A percentile compares a stretch with the other conserved stretches of the same genome.
phyloP scores from a whole-genome alignment of 2,888 invertebrate genomes.

The Proisotoma minuta region DNA sequence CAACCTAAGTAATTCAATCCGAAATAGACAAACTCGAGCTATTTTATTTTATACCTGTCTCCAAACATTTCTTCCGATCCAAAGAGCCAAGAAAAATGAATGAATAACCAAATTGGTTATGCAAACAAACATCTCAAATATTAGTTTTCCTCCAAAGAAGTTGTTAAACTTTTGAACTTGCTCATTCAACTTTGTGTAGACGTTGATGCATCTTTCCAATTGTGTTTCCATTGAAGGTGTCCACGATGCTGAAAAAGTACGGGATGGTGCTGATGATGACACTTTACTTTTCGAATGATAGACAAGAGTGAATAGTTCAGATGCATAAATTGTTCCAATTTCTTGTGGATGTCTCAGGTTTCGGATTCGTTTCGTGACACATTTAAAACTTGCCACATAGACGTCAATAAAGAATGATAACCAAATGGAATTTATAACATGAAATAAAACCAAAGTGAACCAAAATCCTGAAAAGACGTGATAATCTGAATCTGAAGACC shows the following conservation, averaged over 20 bases:
- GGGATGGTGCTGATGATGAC: background rate
- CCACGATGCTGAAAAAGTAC: background rate
- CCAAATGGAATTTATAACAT: conserved; percentile 5
- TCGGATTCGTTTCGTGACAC: background rate
- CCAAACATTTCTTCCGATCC: conserved; percentile 24
- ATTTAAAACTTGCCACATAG: background rate
- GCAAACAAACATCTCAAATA: conserved; percentile 25
- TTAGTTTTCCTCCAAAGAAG: conserved; percentile 26
- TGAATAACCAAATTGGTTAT: conserved; percentile 26
- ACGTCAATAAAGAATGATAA: background rate
- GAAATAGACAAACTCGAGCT: too few relatives aligned
- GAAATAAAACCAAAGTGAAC: background rate
- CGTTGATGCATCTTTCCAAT: background rate
- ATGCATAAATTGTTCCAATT: background rate
- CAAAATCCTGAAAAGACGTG: background rate
- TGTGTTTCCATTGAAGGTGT: background rate
- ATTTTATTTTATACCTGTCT: background rate
- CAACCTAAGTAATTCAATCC: background rate
- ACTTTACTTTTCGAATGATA: background rate
- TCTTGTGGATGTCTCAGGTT: background rate
- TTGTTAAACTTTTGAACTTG: conserved; percentile 20
- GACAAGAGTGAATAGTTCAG: background rate
- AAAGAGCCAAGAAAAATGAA: conserved; percentile 28
- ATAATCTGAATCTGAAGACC: background rate
- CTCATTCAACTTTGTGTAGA: background rate